Evolutionary conservation across 2,888 invertebrate genomes (phyloP), one percentile per base, ranked within the genome.

Genomic region (Stenchaetothrips biformis): DNA sequence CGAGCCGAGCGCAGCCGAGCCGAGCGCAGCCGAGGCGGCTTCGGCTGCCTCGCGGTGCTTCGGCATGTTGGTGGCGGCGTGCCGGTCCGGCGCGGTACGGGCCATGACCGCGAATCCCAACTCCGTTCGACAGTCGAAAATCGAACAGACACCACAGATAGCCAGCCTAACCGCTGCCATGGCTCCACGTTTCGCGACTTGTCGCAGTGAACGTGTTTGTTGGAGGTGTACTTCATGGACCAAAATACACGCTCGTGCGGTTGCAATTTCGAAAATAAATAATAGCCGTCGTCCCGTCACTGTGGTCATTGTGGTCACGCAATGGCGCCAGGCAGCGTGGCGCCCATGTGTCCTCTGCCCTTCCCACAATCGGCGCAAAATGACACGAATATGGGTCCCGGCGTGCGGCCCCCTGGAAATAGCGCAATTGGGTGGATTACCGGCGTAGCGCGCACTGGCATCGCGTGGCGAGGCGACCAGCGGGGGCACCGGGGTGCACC

Each of bases 321-420:
- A 53, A 53, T 18, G 53, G 16, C 53, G 13, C 53, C 53, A 11
- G 13, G 18, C 18, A 11, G 53, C 53, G 37, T 37, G 53, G 53
- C 11, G 67, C 67, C 67, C 53, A 13, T 18, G 21, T 74, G 67
- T 74, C 67, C 67, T n/a, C 67, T 53, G 53, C 25, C 67, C 67
- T 67, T 74, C 25, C 67, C 67, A 37, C 67, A 74, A 74, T 74
- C 67, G 67, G 9, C 11, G 25, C 25, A 74, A 74, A 74, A 74
- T 74, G 67, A 74, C 67, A 74, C 67, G 25, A 74, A 74, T 74
- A 74, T 25, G 25, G 67, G 37, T 37, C 37, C 4, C 37, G 37
- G 37, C 37, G 37, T 37, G 37, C 37, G 37, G 37, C 37, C 25
- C 59, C 4, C 53, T 53, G 53, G 13, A 53, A 53, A 53, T 16